Evolutionary conservation across 1,140 invertebrate species (phyloP), one percentile per base, ranked within the genome.

Genomic region (Sycophila sp.): DNA sequence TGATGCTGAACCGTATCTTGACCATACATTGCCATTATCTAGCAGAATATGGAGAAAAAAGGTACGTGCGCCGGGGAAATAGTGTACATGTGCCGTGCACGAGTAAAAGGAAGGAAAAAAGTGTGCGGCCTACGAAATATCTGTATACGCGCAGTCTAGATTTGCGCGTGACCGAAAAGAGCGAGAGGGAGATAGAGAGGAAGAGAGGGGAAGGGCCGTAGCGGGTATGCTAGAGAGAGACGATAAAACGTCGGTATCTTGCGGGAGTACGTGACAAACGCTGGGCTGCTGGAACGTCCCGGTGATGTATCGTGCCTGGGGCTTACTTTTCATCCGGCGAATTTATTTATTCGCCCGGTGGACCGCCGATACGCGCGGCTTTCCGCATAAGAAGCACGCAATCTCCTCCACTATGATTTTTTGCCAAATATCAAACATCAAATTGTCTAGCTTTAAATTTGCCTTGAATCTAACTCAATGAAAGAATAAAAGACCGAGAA

Each of bases 321-420:
- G 60, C 60, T 63, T 49, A 63, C 60, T 63, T 63, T 63, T 63
- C 45, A 49, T 34, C 60, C 28, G 30, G 45, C 8, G 40, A 63
- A 63, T 63, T 63, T 63, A 63, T 63, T 63, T 63, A 49, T 63
- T 49, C 40, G 56, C 10, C 13, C 19, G 24, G 49, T 26, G 55
- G 5, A 30, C n/a, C n/a, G 32, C 32, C 53, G 53, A 56, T 56
- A 47, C 42, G 19, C 42, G 42, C 19, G 17, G 8, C 42, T 47
- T 2, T 22, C 19, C 4, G 19, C 8, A 17, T 17, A n/a, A n/a
- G n/a, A n/a, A n/a, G n/a, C n/a, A n/a, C n/a, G n/a, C n/a, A n/a
- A n/a, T n/a, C n/a, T n/a, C n/a, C n/a, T n/a, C n/a, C n/a, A n/a
- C n/a, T n/a, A n/a, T n/a, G n/a, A n/a, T n/a, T n/a, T n/a, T n/a